These are phyloP conservation scores for Megamerina dolium DNA, from an alignment of 2,888 invertebrate species.

Conservation along the genomic window DNA sequence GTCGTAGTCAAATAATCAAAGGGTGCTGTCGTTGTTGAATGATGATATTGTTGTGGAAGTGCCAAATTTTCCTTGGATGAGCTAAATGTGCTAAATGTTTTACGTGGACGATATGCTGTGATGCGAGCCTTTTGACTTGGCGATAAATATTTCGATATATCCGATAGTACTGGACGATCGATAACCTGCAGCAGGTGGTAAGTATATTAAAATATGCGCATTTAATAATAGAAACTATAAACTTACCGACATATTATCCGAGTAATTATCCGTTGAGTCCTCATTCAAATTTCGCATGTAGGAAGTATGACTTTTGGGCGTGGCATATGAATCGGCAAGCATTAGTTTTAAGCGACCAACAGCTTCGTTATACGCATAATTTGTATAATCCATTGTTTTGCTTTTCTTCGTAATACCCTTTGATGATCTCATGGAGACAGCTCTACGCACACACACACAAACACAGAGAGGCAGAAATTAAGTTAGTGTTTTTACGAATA, in stretches of 20 bases:
- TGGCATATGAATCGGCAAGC: conserved; percentile 68
- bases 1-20: conserved; percentile 21
- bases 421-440: conserved; percentile 43
- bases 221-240: background rate
- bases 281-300: conserved; percentile 46
- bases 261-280: conserved; percentile 56
- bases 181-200: conserved; percentile 28
- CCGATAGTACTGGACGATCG: conserved; percentile 47
- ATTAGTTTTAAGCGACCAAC: conserved; percentile 72
- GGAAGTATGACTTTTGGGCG: conserved; percentile 44
- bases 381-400: conserved; percentile 69
- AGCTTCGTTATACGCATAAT: conserved; percentile 77
- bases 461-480: background rate
- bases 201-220: too few relatives aligned
- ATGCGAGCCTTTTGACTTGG: conserved; percentile 41
- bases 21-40: conserved; percentile 25
- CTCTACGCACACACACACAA: conserved; percentile 26
- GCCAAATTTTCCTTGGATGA: conserved; percentile 41
- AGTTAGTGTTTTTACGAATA: conserved; percentile 7
- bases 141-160: conserved; percentile 48
- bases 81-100: conserved; percentile 24
- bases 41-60: conserved; percentile 27
- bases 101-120: conserved; percentile 31
- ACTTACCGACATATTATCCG: conserved; percentile 51
- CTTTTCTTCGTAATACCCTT: conserved; percentile 43